Evolutionary conservation across 2,888 invertebrate species (phyloP), one percentile per base, ranked within the genome.

Genomic region (Poecilus cupreus): DNA sequence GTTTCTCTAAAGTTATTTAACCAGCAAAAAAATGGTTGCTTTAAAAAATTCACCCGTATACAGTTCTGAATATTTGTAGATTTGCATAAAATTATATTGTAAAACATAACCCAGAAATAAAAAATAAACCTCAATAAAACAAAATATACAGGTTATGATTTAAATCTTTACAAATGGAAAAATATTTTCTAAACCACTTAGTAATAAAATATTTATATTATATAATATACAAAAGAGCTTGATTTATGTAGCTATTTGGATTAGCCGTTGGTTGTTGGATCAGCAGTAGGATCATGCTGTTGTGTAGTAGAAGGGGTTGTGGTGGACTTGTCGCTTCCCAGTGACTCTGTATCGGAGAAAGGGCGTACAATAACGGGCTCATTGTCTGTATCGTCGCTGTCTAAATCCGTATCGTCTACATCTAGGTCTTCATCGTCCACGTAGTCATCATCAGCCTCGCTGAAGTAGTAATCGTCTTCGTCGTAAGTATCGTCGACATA

Each of bases 361-460:
- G 75, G 39, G 1, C 24, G 75, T 43, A 75, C 49, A 10, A 43
- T 76, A 6, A 80, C 49, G 2, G 80, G 80, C n/a, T 77, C 74
- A 22, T 77, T 64, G 11, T 77, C 80, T 51, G 80, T 81, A 22
- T 81, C 82, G 8, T 77, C 77, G 26, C 77, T 77, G 24, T 37
- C 37, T 22, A 37, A 60, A 57, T 81, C 81, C 8, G 77, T 82
- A 20, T 80, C 82, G 3, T 80, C 51, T 70, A 64, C 76, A 39
- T 82, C 60, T 3, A 82, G 13, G 20, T 80, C 82, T 3, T 81
- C 51, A 13, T 83, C 83, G 8, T 83, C 79, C 3, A 80, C 83
- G 74, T 84, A 82, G 39, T 83, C 83, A 57, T 82, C 80, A 22
- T 83, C 83, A 68, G 77, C 57, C 8, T 83, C 83, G 43, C 64